Evolutionary conservation across 2,888 invertebrate species (phyloP).

Genomic region (Harpagoxenus sublaevis): DNA sequence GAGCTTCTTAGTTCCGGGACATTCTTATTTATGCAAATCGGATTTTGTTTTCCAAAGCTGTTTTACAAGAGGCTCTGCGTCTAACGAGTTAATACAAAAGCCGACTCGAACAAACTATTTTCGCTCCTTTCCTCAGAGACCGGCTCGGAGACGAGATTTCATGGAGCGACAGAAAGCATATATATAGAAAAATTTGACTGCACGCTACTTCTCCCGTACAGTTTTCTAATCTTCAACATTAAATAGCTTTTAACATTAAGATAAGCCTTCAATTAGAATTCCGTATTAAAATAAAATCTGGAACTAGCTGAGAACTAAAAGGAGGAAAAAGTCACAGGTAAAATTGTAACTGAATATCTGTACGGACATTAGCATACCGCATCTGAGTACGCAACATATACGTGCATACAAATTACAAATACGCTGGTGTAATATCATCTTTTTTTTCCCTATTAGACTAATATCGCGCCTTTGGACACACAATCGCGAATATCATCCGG

Average conservation of each 20-base stretch:
- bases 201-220: neutral
- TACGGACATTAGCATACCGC: constrained; percentile 5
- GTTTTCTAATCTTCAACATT: constrained; percentile 18
- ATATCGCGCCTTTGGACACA: constrained; percentile 60
- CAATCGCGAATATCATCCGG: constrained; percentile 47
- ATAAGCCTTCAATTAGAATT: constrained; percentile 15
- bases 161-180: too few relatives aligned
- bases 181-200: neutral
- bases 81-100: neutral
- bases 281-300: constrained; percentile 18
- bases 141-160: neutral
- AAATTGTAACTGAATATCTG: constrained; percentile 14
- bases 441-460: constrained; percentile 38
- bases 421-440: constrained; percentile 8
- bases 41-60: constrained; percentile 27
- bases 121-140: neutral
- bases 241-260: constrained; percentile 23
- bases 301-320: neutral
- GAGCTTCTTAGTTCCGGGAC: constrained; percentile 10
- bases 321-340: neutral
- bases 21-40: constrained; percentile 35
- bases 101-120: neutral
- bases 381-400: neutral
- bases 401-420: constrained; percentile 26
- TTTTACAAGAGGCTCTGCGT: constrained; percentile 1